Evolutionary conservation across 2,888 invertebrate species (phyloP).

Genomic region (Nephrocerus scutellatus): DNA sequence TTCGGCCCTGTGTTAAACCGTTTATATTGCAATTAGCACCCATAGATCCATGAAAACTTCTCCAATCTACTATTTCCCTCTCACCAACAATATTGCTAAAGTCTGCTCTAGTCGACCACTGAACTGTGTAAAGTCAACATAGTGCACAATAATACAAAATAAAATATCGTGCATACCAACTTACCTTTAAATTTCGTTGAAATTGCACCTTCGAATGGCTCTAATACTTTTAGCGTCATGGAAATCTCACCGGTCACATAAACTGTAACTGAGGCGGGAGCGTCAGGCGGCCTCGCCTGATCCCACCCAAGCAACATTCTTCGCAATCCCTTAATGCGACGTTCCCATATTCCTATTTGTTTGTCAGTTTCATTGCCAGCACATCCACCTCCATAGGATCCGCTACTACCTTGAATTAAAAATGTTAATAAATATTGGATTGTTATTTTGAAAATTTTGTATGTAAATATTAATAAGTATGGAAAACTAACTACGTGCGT

Average conservation of each 20-base stretch:
- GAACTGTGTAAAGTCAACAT: conserved; percentile 55
- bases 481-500: too few relatives aligned
- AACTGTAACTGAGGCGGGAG: conserved; percentile 71
- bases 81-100: conserved; percentile 77
- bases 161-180: too few relatives aligned
- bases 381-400: conserved; percentile 58
- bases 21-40: conserved; percentile 51
- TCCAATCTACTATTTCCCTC: conserved; percentile 62
- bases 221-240: conserved; percentile 59
- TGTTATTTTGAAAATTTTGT: too few relatives aligned
- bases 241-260: conserved; percentile 57
- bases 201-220: conserved; percentile 71
- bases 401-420: conserved; percentile 40
- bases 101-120: conserved; percentile 85
- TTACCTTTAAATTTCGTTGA: conserved; percentile 88
- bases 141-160: too few relatives aligned
- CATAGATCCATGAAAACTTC: conserved; percentile 46
- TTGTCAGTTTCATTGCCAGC: conserved; percentile 71
- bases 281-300: conserved; percentile 74
- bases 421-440: too few relatives aligned
- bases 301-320: conserved; percentile 80
- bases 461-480: too few relatives aligned
- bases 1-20: conserved; percentile 76
- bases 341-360: conserved; percentile 81
- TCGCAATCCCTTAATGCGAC: conserved; percentile 52